Percentiles rank a stretch among this genome's conserved stretches.
Evolutionary conservation across 1,140 invertebrate species (phyloP).

Genomic region (Magallana angulata): DNA sequence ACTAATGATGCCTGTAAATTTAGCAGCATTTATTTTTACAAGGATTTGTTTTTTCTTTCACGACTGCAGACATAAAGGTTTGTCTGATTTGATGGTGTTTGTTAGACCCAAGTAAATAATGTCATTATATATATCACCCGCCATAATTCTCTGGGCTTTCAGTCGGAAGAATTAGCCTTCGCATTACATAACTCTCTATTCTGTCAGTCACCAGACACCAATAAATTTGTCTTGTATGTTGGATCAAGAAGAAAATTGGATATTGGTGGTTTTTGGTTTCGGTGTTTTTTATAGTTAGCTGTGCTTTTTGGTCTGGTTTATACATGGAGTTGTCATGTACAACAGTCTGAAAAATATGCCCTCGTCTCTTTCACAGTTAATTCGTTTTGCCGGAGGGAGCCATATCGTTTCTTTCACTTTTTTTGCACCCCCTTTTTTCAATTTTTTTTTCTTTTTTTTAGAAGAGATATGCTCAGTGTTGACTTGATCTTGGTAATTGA

Average conservation of each 20-base stretch:
- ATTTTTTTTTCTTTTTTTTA: no score
- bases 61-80: neutral
- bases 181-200: slow-evolving; percentile 16
- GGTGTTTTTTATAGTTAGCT: neutral
- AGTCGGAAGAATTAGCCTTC: neutral
- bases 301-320: neutral
- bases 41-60: neutral
- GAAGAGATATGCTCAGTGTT: no score
- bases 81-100: slow-evolving; percentile 4
- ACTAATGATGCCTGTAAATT: neutral
- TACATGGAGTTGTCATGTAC: neutral
- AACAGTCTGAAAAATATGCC: neutral
- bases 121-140: neutral
- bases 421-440: neutral
- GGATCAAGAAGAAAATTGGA: slow-evolving; percentile 28
- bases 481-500: no score
- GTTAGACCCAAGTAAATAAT: neutral
- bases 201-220: slow-evolving; percentile 7
- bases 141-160: neutral
- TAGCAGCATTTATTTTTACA: neutral
- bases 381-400: neutral
- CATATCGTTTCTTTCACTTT: no score
- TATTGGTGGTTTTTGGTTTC: neutral
- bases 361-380: neutral
- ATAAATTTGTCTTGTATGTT: neutral